Conservation (phyloP, 2,113 vertebrate species). For the Picathartes gymnocephalus region DNA sequence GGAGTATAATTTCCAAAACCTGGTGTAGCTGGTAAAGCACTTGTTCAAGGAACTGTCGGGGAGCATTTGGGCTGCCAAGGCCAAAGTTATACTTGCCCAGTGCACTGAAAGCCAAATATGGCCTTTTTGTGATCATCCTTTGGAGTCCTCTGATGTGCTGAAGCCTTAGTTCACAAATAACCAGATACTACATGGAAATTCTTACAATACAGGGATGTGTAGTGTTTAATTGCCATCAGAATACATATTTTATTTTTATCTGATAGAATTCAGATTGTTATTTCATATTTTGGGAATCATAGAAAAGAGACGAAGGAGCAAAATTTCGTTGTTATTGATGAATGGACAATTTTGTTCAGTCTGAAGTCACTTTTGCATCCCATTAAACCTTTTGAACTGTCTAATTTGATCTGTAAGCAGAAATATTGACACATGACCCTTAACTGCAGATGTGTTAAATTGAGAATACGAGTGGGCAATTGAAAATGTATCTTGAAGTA, state of each 20-base stretch:
- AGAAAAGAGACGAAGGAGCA: background rate
- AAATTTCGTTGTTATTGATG: background rate
- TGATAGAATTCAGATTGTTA: background rate
- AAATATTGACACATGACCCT: background rate
- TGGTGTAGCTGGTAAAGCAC: background rate
- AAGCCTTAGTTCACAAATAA: background rate
- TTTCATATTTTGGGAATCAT: background rate
- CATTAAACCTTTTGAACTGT: background rate
- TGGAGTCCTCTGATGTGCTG: background rate
- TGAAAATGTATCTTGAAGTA: slow-evolving; percentile 23
- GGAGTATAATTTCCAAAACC: background rate
- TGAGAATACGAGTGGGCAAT: background rate
- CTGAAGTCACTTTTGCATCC: background rate
- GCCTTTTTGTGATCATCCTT: background rate
- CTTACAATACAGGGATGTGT: background rate
- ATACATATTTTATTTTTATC: background rate
- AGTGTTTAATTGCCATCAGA: background rate
- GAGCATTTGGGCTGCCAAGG: background rate
- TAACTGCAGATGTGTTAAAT: background rate
- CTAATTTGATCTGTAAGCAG: background rate
- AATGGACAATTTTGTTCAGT: background rate
- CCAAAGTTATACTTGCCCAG: background rate
- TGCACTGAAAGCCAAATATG: background rate
- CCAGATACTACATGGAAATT: too few species aligned
- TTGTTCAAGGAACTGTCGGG: background rate